These are phyloP conservation scores for Heterohyrax brucei DNA, from an alignment of 2,797 vertebrate species.

Conservation along the genomic window DNA sequence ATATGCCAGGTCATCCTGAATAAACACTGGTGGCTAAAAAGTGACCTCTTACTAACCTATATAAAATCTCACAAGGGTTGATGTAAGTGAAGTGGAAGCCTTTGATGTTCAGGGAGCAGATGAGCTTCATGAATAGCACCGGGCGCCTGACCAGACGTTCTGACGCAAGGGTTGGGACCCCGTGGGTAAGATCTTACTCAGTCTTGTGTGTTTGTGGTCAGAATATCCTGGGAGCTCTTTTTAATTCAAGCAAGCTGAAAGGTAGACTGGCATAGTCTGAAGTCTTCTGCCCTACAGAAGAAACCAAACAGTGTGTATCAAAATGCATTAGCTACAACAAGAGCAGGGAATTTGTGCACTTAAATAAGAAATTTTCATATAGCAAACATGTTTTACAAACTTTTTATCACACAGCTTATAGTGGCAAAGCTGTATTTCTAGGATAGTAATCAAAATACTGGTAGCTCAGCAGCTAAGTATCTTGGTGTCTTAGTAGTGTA, in stretches of 20 bases:
- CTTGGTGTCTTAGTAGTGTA: no score
- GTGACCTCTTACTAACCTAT: neutral
- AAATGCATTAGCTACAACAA: neutral
- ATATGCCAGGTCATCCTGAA: neutral
- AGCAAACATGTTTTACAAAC: neutral
- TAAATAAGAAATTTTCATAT: neutral
- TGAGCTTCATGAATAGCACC: slow-evolving; percentile 1
- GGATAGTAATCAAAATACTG: neutral
- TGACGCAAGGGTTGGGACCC: neutral
- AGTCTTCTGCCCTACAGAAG: slow-evolving; percentile 10
- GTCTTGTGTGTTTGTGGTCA: neutral
- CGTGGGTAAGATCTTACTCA: neutral
- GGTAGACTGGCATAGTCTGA: neutral
- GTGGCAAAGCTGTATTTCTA: slow-evolving; percentile 23
- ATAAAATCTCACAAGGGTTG: slow-evolving; percentile 63
- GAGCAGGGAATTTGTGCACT: neutral
- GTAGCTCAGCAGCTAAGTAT: neutral
- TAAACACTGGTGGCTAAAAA: slow-evolving; percentile 44
- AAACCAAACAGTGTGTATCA: neutral
- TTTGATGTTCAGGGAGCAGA: slow-evolving; percentile 31
- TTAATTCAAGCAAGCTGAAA: slow-evolving; percentile 15
- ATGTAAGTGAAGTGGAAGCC: neutral
- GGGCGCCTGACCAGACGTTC: neutral
- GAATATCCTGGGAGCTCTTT: neutral
- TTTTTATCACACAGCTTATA: slow-evolving; percentile 7